Base-by-base conservation (phyloP, 2,113 vertebrate species). In the Nycticebus coucang region DNA sequence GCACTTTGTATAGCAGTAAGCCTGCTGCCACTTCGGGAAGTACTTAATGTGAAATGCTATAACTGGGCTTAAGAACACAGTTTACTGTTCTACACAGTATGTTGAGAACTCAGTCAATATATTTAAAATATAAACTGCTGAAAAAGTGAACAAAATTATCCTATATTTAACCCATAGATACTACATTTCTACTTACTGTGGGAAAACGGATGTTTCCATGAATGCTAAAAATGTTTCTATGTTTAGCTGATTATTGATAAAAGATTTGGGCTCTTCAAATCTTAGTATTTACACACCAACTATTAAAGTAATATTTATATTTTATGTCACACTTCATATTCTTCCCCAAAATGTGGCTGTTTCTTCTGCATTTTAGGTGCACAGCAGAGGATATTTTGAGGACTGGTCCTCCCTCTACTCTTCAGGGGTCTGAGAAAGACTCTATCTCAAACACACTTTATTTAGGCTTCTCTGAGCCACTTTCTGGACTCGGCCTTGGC, bases 91-190 rank as follows among this genome's bases (percentile, higher is more conserved):
- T 41, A 79, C 0, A 77, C 9, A 66, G 0, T 64, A 66, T 33
- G 2, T 77, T 95, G 85, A 86, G 94, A 83, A 77, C 35, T 92
- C 12, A 68, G 28, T 33, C 9, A 69, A 55, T 92, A 45, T 88
- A 77, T 91, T 80, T 86, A 79, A 90, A 93, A 79, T 95, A 85
- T 21, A 22, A 2, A 53, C 13, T 89, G 10, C 24, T 69, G 87
- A 7, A 85, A 91, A 95, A 82, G 87, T 77, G 6, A 79, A 92
- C 85, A 91, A 64, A 87, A 71, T 68, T 68, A 79, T 55, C 64
- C 21, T 91, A 69, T 24, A 92, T 57, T 92, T 55, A 90, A 33
- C 19, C 15, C 79, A 79, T 7, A 55, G 28, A 55, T 30, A 83
- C 2, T 28, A 82, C 77, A 83, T 89, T 74, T 93, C 55, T 89